phyloP scores from a whole-genome alignment of 2,888 invertebrate genomes.

The Cephonodes hylas region DNA sequence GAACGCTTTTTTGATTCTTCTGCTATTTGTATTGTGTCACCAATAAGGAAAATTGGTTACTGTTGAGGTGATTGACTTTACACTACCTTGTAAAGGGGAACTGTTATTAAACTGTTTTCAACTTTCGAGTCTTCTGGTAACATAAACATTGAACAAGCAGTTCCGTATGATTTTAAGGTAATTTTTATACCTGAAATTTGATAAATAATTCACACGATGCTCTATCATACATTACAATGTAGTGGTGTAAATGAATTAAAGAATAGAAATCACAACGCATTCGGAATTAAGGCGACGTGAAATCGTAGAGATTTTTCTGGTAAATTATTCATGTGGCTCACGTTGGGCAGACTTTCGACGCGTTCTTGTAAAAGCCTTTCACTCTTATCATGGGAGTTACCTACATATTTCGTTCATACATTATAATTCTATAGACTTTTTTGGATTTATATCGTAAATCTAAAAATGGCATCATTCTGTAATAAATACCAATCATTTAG shows the following conservation, averaged over 20 bases:
- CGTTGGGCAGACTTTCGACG: slow-evolving; percentile 74
- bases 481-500: too few relatives aligned
- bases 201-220: slow-evolving; percentile 42
- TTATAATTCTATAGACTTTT: neutral
- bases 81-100: slow-evolving; percentile 39
- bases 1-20: neutral
- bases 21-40: neutral
- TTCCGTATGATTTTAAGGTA: neutral
- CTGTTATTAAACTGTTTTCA: slow-evolving; percentile 13
- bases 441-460: neutral
- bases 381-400: slow-evolving; percentile 68
- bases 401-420: slow-evolving; percentile 20
- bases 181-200: neutral
- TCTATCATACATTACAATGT: slow-evolving; percentile 56
- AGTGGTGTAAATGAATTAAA: slow-evolving; percentile 68
- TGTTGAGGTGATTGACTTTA: slow-evolving; percentile 47
- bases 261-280: slow-evolving; percentile 76
- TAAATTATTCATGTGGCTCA: slow-evolving; percentile 80
- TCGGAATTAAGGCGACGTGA: slow-evolving; percentile 76
- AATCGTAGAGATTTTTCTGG: slow-evolving; percentile 81
- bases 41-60: slow-evolving; percentile 29
- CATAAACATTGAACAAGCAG: neutral
- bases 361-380: slow-evolving; percentile 77
- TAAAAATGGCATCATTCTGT: too few relatives aligned
- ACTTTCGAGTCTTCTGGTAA: slow-evolving; percentile 1